Base-by-base conservation (phyloP, 2,888 invertebrate species). In the Tenodera sinensis region DNA sequence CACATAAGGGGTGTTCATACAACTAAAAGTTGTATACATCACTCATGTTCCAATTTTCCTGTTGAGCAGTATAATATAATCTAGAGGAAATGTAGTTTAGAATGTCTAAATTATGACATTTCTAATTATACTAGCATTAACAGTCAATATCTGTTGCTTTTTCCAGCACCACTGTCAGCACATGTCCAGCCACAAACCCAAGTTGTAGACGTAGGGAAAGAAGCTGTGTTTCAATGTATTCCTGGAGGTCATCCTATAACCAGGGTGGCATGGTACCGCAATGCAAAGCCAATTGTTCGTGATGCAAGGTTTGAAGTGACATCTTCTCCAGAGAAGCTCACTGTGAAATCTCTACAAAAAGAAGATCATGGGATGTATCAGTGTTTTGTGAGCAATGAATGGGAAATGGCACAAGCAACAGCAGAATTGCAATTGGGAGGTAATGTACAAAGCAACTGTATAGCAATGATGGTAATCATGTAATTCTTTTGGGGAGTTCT, bases 181-280 rank as follows among this genome's bases (percentile, higher is more conserved):
- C 96, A 96, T 93, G 95, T 98, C 91, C 96, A 97, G 94, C 97
- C 97, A 91, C 96, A 96, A 93, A 94, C 95, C 90, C 95, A 96
- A 93, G 96, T 97, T 91, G 96, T 97, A 90, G 98, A 98, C 93
- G 96, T 97, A 90, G 98, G 97, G 90, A 96, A 97, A 92, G 96
- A 97, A 92, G 96, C 97, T 87, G 96, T 95, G 92, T 97, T 98
- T 93, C 97, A 97, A 93, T 99, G 98, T 93, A 96, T 97, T 92
- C 95, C 97, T 89, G 96, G 96, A 90, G 98, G 98, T 9, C 96
- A 97, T 94, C 98, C 98, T n/a, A 95, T 97, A 90, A 95, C 96
- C 91, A 95, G 96, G 91, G 95, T 97, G 89, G 95, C 95, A 92
- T 98, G 98, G 98, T 94, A 96, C 92, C 97, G 97, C 93, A 96